A percentile compares a stretch with the other conserved stretches of the same genome.
Conservation (phyloP, 2,888 invertebrate species). For the Fragum sueziense region DNA sequence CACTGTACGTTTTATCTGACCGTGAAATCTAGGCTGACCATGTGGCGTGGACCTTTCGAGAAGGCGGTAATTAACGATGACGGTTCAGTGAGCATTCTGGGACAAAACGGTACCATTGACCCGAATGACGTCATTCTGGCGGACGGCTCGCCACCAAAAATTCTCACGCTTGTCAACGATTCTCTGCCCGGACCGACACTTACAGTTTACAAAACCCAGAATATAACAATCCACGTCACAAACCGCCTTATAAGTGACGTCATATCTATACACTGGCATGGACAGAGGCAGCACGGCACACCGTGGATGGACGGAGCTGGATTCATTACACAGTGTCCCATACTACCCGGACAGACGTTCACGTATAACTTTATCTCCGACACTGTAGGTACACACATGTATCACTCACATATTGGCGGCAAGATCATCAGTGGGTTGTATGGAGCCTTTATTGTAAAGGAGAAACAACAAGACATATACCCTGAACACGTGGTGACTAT, state of each 20-base stretch:
- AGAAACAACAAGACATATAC: slow-evolving; percentile 22
- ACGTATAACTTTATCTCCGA: slow-evolving; percentile 61
- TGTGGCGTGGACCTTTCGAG: slow-evolving; percentile 28
- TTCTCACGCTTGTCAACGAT: slow-evolving; percentile 62
- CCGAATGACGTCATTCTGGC: slow-evolving; percentile 54
- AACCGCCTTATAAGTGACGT: slow-evolving; percentile 63
- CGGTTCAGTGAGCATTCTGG: not conserved
- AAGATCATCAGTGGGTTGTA: slow-evolving; percentile 58
- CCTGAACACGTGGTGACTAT: slow-evolving; percentile 47
- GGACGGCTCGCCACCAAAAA: slow-evolving; percentile 59
- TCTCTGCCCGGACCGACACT: slow-evolving; percentile 68
- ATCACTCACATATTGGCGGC: slow-evolving; percentile 63
- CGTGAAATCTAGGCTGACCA: slow-evolving; percentile 37
- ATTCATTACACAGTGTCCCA: slow-evolving; percentile 71
- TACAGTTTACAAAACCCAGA: slow-evolving; percentile 67
- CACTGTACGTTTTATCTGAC: slow-evolving; percentile 33
- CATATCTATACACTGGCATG: slow-evolving; percentile 73
- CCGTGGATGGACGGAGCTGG: slow-evolving; percentile 75
- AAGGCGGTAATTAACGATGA: slow-evolving; percentile 31
- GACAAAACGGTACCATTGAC: slow-evolving; percentile 29
- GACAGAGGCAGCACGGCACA: slow-evolving; percentile 64
- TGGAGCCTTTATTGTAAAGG: slow-evolving; percentile 61
- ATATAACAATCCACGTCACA: slow-evolving; percentile 61
- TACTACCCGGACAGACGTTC: slow-evolving; percentile 63
- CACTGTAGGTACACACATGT: slow-evolving; percentile 64